Conservation (phyloP, 2,113 vertebrate genomes). For the Sitta europaea region DNA sequence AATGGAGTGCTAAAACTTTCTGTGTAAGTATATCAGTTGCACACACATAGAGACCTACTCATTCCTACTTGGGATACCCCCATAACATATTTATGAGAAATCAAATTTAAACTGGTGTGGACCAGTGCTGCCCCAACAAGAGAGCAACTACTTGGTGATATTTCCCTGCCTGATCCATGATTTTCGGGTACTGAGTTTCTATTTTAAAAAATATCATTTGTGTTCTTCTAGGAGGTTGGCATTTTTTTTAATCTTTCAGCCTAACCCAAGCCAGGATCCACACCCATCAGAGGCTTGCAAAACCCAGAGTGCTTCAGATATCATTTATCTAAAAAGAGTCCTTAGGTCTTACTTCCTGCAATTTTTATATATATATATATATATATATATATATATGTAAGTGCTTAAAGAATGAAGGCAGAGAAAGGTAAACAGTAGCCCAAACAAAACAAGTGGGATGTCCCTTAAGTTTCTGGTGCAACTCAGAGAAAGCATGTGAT, state of each 20-base stretch:
- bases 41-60: background rate
- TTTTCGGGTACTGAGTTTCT: background rate
- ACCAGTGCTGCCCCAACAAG: background rate
- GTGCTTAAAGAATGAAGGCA: background rate
- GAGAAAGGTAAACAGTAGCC: background rate
- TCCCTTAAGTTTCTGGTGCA: background rate
- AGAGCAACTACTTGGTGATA: background rate
- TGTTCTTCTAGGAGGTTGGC: background rate
- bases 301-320: slow-evolving; percentile 5
- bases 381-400: background rate
- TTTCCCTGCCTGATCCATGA: background rate
- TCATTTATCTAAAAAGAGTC: background rate
- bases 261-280: slow-evolving; percentile 6
- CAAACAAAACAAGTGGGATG: background rate
- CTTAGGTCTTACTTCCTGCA: background rate
- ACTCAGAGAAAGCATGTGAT: background rate
- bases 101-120: background rate
- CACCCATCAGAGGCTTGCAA: background rate
- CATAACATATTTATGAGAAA: background rate
- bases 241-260: background rate
- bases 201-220: background rate
- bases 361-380: background rate
- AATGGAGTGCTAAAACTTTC: background rate
- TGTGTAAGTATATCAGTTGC: background rate
- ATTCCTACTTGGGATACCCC: background rate